Base-by-base conservation (phyloP, 2,888 invertebrate species). In the Eremobia ochroleuca region DNA sequence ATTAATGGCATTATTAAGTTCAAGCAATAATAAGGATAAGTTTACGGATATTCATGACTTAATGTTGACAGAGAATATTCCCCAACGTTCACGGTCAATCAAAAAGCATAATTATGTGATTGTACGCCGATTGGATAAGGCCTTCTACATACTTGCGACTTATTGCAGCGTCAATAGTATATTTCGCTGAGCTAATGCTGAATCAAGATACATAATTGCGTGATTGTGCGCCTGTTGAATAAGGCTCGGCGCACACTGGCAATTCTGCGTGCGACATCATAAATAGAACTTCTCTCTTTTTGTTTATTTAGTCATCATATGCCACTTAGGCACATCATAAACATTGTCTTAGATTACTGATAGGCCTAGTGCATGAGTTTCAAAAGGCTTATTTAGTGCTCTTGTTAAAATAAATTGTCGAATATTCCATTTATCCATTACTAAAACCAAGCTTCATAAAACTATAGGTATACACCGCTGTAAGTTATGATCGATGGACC, bases 111-210 rank as follows among this genome's bases (percentile, higher is more conserved):
- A 83, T 83, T 82, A 76, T 77, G 77, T 64, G 64, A 85, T 83
- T 85, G 77, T 65, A 74, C 28, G 37, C 25, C 86, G 77, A 82
- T 82, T 82, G 71, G 59, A 31, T 83, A 82, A 68, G 82, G 86
- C 71, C 28, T 64, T 71, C 61, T 52, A 62, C 77, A 74, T 43
- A 64, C 58, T 68, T 15, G 82, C 82, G 73, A 72, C 82, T 75
- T 49, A 76, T 40, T 61, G 70, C 40, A 69, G 37, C 58, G 25
- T 70, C 64, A 52, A 74, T 64, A n/a, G 61, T 52, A 74, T 46
- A 85, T 74, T 85, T 65, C n/a, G 65, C 78, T 78, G 84, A 73
- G 73, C 72, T 78, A 86, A 86, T 71, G 79, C 69, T 83, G 73
- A 81, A 79, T 76, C 78, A 76, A 73, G 76, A 72, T 77, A 75